These are phyloP conservation scores for Barnardius zonarius DNA, from an alignment of 2,113 vertebrate species.

Conservation along the genomic window DNA sequence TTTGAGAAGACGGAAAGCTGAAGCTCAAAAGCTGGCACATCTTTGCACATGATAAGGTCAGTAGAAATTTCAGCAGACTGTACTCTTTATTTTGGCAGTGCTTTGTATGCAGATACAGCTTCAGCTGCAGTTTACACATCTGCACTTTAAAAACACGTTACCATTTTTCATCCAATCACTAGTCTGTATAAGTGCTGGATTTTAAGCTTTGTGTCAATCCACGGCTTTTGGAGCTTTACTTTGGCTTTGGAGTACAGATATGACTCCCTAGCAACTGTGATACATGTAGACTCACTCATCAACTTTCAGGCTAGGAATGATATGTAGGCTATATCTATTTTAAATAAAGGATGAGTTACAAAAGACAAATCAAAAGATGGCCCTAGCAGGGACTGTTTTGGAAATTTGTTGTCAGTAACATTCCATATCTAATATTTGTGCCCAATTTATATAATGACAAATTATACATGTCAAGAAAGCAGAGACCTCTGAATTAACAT, in stretches of 20 bases:
- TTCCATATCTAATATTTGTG: not conserved
- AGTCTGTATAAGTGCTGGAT: not conserved
- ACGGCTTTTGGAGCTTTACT: not conserved
- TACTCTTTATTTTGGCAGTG: slow-evolving; percentile 30
- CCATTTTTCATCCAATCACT: not conserved
- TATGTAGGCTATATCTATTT: not conserved
- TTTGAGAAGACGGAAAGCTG: not conserved
- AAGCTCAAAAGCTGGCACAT: not conserved
- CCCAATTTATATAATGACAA: not conserved
- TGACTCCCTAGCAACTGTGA: not conserved
- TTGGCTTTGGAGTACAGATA: not conserved
- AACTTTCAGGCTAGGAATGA: not conserved
- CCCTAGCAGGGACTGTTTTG: not conserved
- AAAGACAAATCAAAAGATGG: not conserved
- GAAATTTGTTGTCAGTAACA: not conserved
- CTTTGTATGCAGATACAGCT: not conserved
- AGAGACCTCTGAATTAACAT: not conserved
- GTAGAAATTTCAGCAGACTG: slow-evolving; percentile 32
- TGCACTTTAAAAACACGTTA: not conserved
- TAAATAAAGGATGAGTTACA: not conserved
- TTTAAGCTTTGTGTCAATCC: not conserved
- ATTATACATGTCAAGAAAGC: not conserved
- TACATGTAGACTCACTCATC: not conserved
- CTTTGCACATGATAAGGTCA: slow-evolving; percentile 7
- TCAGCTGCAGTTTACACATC: slow-evolving; percentile 3